Conservation (phyloP, 2,113 vertebrate species). For the Rynchops niger region DNA sequence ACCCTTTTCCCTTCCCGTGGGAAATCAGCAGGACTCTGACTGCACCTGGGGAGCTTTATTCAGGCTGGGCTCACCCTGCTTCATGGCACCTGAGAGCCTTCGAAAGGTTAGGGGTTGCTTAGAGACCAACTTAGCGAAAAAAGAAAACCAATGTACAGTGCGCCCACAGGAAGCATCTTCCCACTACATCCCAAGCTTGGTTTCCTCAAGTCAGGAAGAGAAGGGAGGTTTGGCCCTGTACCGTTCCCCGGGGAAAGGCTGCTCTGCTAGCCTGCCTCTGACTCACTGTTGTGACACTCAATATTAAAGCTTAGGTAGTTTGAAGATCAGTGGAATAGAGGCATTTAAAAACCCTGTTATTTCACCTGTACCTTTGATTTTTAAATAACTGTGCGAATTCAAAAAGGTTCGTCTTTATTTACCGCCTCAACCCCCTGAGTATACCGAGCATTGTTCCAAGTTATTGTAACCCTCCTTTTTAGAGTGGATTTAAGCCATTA, state of each 20-base stretch:
- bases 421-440: background rate
- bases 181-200: background rate
- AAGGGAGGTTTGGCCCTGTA: background rate
- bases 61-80: background rate
- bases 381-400: conserved; percentile 37
- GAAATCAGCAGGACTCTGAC: background rate
- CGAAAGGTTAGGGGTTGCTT: background rate
- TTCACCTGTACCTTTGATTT: conserved; percentile 33
- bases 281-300: conserved; percentile 60
- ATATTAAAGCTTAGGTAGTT: conserved; percentile 17
- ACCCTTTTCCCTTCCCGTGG: fast-evolving
- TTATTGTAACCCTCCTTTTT: background rate
- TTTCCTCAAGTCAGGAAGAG: background rate
- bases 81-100: background rate
- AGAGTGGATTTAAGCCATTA: conserved; percentile 46
- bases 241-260: background rate
- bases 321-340: conserved; percentile 5
- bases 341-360: background rate
- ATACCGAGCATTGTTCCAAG: background rate
- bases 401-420: background rate
- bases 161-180: background rate
- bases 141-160: background rate
- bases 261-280: conserved; percentile 36
- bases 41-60: background rate
- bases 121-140: background rate